A percentile compares a stretch with the other conserved stretches of the same genome.
phyloP scores from a whole-genome alignment of 2,888 invertebrate genomes.

The Leptura quadrifasciata region DNA sequence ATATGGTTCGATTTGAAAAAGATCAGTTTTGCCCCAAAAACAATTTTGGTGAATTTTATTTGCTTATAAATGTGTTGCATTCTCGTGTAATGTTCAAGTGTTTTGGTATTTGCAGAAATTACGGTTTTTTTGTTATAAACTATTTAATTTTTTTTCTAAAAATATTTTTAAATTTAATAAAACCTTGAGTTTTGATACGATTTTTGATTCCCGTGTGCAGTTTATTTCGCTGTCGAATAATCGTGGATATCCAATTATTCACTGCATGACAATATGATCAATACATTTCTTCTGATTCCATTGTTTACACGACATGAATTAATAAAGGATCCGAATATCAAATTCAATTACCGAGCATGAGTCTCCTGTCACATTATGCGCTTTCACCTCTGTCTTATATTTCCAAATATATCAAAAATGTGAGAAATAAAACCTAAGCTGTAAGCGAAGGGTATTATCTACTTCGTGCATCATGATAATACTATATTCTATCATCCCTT shows the following conservation, averaged over 20 bases:
- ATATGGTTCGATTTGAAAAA: too few species aligned
- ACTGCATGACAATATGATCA: not conserved
- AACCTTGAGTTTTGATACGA: too few species aligned
- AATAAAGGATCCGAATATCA: not conserved
- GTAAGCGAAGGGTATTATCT: not conserved
- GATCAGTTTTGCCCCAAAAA: too few species aligned
- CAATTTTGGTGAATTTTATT: too few species aligned
- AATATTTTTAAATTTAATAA: too few species aligned
- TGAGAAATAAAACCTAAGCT: not conserved
- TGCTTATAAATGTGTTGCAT: too few species aligned
- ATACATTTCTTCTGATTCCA: not conserved
- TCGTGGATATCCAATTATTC: not conserved
- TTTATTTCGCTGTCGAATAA: too few species aligned
- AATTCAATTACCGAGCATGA: not conserved
- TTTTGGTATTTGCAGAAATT: too few species aligned
- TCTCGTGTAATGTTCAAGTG: too few species aligned
- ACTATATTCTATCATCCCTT: conserved; percentile 7
- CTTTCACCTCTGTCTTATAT: not conserved
- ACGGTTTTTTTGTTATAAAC: too few species aligned
- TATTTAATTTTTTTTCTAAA: too few species aligned
- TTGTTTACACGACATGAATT: not conserved
- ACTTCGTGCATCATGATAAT: conserved; percentile 7
- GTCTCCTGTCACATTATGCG: not conserved
- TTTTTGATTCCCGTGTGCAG: too few species aligned
- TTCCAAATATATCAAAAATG: not conserved